A percentile compares a stretch with the other conserved stretches of the same genome.
These are phyloP conservation scores for Eulemur rufifrons DNA, from an alignment of 2,113 vertebrate genomes.

Conservation along the genomic window DNA sequence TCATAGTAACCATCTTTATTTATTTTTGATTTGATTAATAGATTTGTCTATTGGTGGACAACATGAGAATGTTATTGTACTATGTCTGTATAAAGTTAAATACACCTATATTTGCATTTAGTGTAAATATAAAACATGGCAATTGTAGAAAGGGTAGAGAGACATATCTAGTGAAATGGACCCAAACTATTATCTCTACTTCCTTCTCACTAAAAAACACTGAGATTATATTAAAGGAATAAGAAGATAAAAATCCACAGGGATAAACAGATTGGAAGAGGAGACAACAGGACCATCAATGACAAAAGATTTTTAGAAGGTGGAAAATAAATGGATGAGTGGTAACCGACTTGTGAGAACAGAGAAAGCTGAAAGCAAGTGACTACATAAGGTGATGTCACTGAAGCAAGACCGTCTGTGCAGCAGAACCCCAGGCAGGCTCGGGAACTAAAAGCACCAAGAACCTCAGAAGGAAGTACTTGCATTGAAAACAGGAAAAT, in stretches of 20 bases:
- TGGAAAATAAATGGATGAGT: not conserved
- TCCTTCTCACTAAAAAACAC: not conserved
- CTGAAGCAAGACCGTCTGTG: not conserved
- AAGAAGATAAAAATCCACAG: not conserved
- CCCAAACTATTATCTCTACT: not conserved
- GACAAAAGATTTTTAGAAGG: not conserved
- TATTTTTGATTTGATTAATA: constrained; percentile 18
- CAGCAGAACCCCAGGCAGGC: not conserved
- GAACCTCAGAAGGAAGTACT: not conserved
- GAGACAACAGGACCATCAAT: not conserved
- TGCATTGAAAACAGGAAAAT: not conserved
- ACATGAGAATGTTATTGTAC: not conserved
- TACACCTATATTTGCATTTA: constrained; percentile 17
- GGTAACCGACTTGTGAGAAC: not conserved
- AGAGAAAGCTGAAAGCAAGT: not conserved
- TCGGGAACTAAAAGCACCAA: not conserved
- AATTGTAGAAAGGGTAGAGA: not conserved
- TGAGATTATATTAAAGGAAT: not conserved
- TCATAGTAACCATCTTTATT: not conserved
- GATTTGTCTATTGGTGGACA: not conserved
- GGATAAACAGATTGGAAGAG: not conserved
- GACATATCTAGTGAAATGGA: not conserved
- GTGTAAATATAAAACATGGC: not conserved
- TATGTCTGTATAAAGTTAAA: not conserved
- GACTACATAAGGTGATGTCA: not conserved